These are phyloP conservation scores for Cettia cetti DNA, from an alignment of 2,113 vertebrate genomes.

Conservation along the genomic window DNA sequence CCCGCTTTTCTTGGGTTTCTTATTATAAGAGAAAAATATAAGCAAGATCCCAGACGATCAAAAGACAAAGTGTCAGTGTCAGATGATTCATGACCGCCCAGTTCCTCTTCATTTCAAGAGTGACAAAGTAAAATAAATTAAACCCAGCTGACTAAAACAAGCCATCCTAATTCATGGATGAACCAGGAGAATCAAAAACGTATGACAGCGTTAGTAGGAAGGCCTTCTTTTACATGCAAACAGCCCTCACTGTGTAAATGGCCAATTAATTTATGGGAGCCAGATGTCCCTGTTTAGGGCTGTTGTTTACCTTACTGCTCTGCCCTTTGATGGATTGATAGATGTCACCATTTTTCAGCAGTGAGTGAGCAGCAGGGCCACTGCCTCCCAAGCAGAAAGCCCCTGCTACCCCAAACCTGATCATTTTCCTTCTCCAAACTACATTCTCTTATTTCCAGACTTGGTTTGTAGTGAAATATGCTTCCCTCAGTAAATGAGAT, in stretches of 20 bases:
- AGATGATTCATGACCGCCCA: constrained; percentile 65
- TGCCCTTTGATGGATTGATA: constrained; percentile 57
- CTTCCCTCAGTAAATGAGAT: background rate
- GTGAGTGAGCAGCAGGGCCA: background rate
- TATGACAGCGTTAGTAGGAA: constrained; percentile 64
- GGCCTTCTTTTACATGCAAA: constrained; percentile 68
- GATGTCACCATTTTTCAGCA: constrained; percentile 54
- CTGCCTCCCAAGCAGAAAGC: constrained; percentile 28
- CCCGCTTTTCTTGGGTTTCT: constrained; percentile 34
- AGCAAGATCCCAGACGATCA: constrained; percentile 63
- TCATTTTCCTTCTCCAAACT: background rate
- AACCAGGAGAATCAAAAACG: constrained; percentile 65
- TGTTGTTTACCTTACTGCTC: constrained; percentile 57
- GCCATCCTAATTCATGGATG: constrained; percentile 50
- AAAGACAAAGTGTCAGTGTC: constrained; percentile 56
- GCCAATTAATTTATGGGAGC: constrained; percentile 71
- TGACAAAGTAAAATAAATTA: constrained; percentile 72
- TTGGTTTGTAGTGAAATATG: background rate
- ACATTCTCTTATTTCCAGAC: background rate
- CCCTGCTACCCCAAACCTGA: background rate
- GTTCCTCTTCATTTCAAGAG: constrained; percentile 66
- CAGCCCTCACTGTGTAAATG: constrained; percentile 66
- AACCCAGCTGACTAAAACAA: constrained; percentile 69
- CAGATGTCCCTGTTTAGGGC: constrained; percentile 53
- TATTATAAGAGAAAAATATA: constrained; percentile 59